Conservation (phyloP, 1,140 invertebrate genomes). For the Drosophila novamexicana region DNA sequence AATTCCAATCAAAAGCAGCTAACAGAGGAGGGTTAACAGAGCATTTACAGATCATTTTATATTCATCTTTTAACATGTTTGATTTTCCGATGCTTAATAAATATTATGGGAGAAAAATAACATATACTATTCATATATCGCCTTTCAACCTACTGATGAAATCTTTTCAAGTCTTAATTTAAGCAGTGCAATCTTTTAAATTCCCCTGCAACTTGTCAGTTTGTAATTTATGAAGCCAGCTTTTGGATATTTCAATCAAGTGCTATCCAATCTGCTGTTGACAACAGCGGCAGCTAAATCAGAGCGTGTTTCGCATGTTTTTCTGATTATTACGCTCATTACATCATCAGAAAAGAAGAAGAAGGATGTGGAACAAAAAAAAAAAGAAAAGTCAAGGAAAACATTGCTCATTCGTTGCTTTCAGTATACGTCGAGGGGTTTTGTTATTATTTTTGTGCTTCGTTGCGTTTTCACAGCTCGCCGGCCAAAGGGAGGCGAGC, state of each 20-base stretch:
- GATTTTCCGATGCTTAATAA: too few relatives aligned
- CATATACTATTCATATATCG: too few relatives aligned
- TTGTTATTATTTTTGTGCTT: constrained; percentile 82
- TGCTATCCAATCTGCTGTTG: constrained; percentile 37
- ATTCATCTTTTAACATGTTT: too few relatives aligned
- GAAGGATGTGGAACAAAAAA: background rate
- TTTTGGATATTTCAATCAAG: constrained; percentile 47
- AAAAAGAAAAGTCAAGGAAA: constrained; percentile 48
- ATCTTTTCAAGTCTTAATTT: background rate
- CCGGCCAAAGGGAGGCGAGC: constrained; percentile 39
- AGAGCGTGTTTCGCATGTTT: constrained; percentile 63
- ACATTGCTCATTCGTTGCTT: constrained; percentile 61
- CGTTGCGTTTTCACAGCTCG: constrained; percentile 73
- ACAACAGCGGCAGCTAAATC: constrained; percentile 37
- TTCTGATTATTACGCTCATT: constrained; percentile 80
- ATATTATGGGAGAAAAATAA: too few relatives aligned
- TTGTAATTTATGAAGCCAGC: constrained; percentile 36
- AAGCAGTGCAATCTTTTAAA: constrained; percentile 5
- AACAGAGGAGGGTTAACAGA: too few relatives aligned
- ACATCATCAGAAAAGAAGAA: constrained; percentile 50
- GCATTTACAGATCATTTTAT: too few relatives aligned
- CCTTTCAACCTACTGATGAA: too few relatives aligned
- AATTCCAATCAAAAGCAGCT: too few relatives aligned
- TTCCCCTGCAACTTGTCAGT: constrained; percentile 31
- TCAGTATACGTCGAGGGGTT: constrained; percentile 46